These are phyloP conservation scores for Lutjanus argentimaculatus DNA, from an alignment of 2,797 vertebrate genomes.

Conservation along the genomic window DNA sequence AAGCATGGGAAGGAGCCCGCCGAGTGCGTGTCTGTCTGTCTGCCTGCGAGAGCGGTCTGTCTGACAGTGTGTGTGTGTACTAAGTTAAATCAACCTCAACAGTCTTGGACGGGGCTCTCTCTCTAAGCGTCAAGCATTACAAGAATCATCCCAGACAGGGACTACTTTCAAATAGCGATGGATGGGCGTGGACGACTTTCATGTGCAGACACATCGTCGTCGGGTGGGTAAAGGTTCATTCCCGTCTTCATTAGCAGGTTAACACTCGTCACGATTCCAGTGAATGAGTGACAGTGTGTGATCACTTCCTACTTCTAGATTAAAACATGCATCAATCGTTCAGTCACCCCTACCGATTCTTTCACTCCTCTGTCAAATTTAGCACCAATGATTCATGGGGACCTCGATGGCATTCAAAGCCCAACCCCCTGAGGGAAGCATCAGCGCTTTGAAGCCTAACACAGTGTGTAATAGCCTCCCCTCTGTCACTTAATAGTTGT, in stretches of 20 bases:
- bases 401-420: constrained; percentile 23
- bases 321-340: constrained; percentile 21
- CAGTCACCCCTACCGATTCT: constrained; percentile 15
- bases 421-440: constrained; percentile 19
- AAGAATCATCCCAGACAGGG: constrained; percentile 32
- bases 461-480: constrained; percentile 51
- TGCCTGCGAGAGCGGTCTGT: constrained; percentile 40
- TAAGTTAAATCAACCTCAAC: constrained; percentile 52
- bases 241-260: constrained; percentile 32
- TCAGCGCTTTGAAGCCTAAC: constrained; percentile 57
- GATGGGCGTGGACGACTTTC: constrained; percentile 21
- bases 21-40: constrained; percentile 49
- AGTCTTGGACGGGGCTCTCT: constrained; percentile 28
- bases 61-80: constrained; percentile 43
- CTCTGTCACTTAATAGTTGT: constrained; percentile 46
- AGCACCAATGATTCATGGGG: constrained; percentile 26
- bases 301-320: constrained; percentile 27
- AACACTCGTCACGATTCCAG: constrained; percentile 38
- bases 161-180: constrained; percentile 12
- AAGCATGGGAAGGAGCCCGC: constrained; percentile 72
- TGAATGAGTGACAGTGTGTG: constrained; percentile 6
- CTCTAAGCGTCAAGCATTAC: constrained; percentile 38
- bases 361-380: constrained; percentile 24
- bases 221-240: constrained; percentile 23
- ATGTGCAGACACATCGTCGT: constrained; percentile 43